A percentile compares a stretch with the other conserved stretches of the same genome.
Conservation (phyloP, 2,113 vertebrate species). For the Grantiella picta region DNA sequence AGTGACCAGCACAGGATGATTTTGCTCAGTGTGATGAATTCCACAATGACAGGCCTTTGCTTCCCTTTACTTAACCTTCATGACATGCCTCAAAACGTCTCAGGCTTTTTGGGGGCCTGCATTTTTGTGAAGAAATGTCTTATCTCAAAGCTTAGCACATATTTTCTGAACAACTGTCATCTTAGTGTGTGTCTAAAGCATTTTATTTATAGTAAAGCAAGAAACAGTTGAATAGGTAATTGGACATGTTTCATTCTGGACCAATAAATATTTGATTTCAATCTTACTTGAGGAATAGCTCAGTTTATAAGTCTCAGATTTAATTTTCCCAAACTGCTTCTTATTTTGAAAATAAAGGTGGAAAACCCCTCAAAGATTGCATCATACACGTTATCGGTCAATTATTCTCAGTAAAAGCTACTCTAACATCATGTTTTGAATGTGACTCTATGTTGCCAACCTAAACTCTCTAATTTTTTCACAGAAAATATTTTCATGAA, state of each 20-base stretch:
- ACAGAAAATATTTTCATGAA: not conserved
- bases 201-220: not conserved
- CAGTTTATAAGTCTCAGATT: not conserved
- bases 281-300: not conserved
- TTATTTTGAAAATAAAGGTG: not conserved
- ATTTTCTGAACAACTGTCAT: not conserved
- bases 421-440: not conserved
- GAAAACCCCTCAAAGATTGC: not conserved
- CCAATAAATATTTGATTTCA: not conserved
- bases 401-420: not conserved
- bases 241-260: not conserved
- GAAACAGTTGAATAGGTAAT: not conserved
- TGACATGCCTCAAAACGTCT: not conserved
- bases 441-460: not conserved
- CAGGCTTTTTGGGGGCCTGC: not conserved
- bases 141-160: fast-evolving
- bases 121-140: not conserved
- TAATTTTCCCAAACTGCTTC: not conserved
- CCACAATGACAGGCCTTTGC: not conserved
- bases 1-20: not conserved
- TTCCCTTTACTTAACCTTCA: not conserved
- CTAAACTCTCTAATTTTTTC: not conserved
- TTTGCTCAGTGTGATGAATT: not conserved
- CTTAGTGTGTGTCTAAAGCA: not conserved
- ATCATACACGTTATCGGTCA: not conserved